phyloP scores from a whole-genome alignment of 2,113 vertebrate genomes.

The Rana temporaria region DNA sequence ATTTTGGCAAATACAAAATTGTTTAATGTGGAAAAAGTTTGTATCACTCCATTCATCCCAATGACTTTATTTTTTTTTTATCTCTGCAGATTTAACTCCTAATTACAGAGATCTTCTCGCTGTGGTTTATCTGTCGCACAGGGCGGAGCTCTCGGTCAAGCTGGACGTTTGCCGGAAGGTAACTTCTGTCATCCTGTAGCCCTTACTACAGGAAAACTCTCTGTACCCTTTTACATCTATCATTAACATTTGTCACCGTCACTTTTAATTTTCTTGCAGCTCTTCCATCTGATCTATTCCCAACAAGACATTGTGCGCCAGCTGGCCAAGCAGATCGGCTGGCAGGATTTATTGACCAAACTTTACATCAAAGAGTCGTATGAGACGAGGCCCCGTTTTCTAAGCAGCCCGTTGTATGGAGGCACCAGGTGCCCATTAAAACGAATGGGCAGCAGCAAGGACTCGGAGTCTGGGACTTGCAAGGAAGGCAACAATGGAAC shows the following conservation, averaged over 20 bases:
- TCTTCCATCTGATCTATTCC: constrained; percentile 77
- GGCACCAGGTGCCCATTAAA: constrained; percentile 20
- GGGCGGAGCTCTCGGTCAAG: constrained; percentile 85
- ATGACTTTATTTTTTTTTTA: too few species aligned
- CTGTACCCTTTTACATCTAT: too few species aligned
- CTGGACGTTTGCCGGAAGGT: constrained; percentile 94
- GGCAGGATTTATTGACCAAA: constrained; percentile 94
- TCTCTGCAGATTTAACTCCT: constrained; percentile 74
- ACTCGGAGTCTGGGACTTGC: constrained; percentile 17
- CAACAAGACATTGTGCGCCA: constrained; percentile 87
- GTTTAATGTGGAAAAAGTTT: too few species aligned
- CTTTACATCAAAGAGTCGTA: constrained; percentile 91
- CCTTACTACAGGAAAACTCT: too few species aligned
- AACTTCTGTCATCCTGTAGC: not conserved
- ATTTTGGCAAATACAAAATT: too few species aligned
- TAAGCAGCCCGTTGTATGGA: constrained; percentile 57
- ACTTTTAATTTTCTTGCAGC: not conserved
- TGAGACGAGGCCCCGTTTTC: constrained; percentile 69
- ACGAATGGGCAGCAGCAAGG: constrained; percentile 48
- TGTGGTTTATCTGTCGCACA: constrained; percentile 88
- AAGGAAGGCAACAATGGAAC: constrained; percentile 60
- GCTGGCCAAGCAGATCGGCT: constrained; percentile 83
- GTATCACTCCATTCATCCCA: too few species aligned
- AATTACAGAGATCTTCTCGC: constrained; percentile 91
- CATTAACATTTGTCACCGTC: too few species aligned